Evolutionary conservation across 2,113 vertebrate species (phyloP).

Genomic region (Apistogramma diplotaenia): DNA sequence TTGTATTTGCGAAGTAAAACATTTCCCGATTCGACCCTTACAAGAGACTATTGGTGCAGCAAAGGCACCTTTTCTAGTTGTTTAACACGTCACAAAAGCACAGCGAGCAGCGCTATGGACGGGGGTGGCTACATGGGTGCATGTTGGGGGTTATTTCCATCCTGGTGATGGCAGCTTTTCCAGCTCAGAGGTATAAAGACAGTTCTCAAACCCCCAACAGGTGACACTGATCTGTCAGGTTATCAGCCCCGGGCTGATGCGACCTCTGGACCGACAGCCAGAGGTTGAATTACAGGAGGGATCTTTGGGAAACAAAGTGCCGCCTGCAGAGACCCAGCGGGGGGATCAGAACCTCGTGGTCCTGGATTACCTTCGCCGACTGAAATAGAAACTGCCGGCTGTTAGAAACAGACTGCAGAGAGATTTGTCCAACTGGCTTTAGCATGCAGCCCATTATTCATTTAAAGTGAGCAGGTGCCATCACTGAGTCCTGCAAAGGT

Average conservation of each 20-base stretch:
- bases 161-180: constrained; percentile 36
- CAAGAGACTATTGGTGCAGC: neutral
- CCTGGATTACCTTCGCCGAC: constrained; percentile 11
- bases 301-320: constrained; percentile 5
- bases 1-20: neutral
- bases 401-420: neutral
- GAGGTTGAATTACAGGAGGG: constrained; percentile 1
- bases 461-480: neutral
- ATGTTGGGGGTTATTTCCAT: constrained; percentile 48
- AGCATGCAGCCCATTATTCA: neutral
- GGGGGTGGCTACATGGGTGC: neutral
- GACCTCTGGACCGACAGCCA: constrained; percentile 17
- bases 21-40: neutral
- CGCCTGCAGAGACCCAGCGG: neutral
- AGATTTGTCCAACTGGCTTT: neutral
- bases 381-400: constrained; percentile 7
- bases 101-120: neutral
- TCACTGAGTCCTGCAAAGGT: neutral
- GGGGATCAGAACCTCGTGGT: neutral
- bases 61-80: neutral
- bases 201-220: constrained; percentile 41
- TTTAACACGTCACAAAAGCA: neutral
- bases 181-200: neutral
- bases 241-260: neutral
- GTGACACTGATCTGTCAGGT: constrained; percentile 55